Evolutionary conservation across 2,113 vertebrate genomes (phyloP).

Genomic region (Bubalus kerabau): DNA sequence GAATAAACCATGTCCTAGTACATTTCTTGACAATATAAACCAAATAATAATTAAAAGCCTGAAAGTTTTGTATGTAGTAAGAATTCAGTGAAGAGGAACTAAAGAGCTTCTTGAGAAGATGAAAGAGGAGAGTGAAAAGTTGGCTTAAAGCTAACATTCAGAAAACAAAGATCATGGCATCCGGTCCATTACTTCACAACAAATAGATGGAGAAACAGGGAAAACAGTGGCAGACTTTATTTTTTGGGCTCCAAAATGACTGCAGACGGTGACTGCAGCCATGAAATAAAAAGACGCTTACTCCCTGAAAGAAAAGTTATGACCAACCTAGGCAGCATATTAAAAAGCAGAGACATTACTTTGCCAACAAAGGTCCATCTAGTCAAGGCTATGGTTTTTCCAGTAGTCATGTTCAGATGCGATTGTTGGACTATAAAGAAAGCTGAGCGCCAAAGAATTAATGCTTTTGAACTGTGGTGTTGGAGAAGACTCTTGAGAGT

Average conservation of each 20-base stretch:
- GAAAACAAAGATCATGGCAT: neutral
- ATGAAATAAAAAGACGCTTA: neutral
- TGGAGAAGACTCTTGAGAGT: neutral
- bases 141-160: neutral
- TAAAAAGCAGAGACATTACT: neutral
- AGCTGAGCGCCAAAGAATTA: accelerated
- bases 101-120: neutral
- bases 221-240: neutral
- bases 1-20: neutral
- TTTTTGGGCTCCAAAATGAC: neutral
- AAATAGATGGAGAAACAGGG: neutral
- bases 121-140: neutral
- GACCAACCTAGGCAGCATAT: neutral
- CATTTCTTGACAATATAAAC: neutral
- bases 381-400: neutral
- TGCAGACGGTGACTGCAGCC: neutral
- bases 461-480: neutral
- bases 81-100: neutral
- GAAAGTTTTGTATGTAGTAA: neutral
- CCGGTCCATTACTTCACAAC: neutral
- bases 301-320: neutral
- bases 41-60: neutral
- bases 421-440: neutral
- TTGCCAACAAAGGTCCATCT: neutral
- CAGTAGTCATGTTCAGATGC: neutral